phyloP scores from a whole-genome alignment of 2,113 vertebrate genomes.

The Indri indri region DNA sequence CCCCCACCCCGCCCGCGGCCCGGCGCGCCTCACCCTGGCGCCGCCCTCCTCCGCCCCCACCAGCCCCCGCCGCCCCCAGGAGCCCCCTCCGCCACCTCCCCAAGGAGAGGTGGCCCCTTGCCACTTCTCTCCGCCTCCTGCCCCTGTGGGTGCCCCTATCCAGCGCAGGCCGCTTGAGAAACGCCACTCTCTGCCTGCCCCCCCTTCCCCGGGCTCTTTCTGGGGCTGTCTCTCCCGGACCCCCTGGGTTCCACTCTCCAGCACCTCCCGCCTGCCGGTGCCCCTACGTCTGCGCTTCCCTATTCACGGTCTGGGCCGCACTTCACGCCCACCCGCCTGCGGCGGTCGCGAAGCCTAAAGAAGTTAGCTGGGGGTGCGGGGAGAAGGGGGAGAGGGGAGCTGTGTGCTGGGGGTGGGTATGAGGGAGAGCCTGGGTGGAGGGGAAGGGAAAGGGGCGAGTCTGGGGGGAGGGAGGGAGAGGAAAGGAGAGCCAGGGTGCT shows the following conservation, averaged over 20 bases:
- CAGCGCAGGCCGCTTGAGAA: not conserved
- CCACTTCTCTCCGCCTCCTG: not conserved
- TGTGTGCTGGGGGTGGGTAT: accelerated
- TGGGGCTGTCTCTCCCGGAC: not conserved
- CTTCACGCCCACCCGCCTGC: not conserved
- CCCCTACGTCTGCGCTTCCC: not conserved
- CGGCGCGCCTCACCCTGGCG: not conserved
- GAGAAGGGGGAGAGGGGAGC: not conserved
- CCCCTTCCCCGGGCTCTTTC: not conserved
- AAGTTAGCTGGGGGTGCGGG: not conserved
- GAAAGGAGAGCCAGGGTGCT: not conserved
- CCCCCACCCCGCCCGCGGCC: conserved; percentile 34
- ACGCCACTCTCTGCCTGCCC: no score
- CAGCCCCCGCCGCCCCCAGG: not conserved
- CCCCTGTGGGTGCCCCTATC: not conserved
- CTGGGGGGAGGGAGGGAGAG: no score
- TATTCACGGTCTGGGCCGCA: accelerated
- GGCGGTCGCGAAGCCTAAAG: not conserved
- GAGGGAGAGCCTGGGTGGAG: not conserved
- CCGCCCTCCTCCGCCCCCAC: conserved; percentile 52
- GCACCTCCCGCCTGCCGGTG: not conserved
- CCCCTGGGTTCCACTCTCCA: not conserved
- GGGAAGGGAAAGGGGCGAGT: not conserved
- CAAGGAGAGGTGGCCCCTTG: not conserved
- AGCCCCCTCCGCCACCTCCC: conserved; percentile 66